Percentiles rank a stretch among this genome's conserved stretches.
Conservation (phyloP, 2,113 vertebrate genomes). For the human (Homo sapiens) region DNA sequence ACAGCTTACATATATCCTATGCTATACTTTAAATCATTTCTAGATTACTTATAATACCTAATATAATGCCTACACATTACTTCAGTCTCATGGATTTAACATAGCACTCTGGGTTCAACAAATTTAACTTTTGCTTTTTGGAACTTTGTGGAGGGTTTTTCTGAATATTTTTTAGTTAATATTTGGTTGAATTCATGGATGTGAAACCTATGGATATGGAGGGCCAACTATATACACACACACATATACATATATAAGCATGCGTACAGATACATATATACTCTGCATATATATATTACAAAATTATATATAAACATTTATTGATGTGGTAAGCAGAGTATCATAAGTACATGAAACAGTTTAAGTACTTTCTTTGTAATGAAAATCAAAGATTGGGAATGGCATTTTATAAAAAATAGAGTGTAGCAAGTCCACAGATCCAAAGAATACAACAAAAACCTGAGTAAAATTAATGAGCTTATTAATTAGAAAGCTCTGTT, state of each 20-base stretch:
- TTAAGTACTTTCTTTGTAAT: not conserved
- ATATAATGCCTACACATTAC: not conserved
- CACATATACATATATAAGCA: not conserved
- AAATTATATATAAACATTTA: not conserved
- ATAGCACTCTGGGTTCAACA: no score
- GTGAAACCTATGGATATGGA: not conserved
- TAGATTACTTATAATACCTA: not conserved
- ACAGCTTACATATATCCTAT: not conserved
- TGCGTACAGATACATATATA: not conserved
- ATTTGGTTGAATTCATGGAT: not conserved
- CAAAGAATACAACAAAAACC: not conserved
- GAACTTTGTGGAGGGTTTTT: not conserved
- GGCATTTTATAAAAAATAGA: not conserved
- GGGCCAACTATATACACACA: not conserved
- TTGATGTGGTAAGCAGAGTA: not conserved
- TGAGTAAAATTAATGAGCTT: not conserved
- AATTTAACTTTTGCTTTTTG: not conserved
- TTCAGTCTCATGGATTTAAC: not conserved
- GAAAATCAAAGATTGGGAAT: not conserved
- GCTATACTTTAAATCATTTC: not conserved
- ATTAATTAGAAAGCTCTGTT: not conserved
- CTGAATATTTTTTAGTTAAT: not conserved
- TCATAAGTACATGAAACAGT: not conserved
- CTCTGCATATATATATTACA: not conserved
- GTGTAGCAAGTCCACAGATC: not conserved